Evolutionary conservation across 2,113 vertebrate species (phyloP).

Genomic region (Clarias macrocephalus): DNA sequence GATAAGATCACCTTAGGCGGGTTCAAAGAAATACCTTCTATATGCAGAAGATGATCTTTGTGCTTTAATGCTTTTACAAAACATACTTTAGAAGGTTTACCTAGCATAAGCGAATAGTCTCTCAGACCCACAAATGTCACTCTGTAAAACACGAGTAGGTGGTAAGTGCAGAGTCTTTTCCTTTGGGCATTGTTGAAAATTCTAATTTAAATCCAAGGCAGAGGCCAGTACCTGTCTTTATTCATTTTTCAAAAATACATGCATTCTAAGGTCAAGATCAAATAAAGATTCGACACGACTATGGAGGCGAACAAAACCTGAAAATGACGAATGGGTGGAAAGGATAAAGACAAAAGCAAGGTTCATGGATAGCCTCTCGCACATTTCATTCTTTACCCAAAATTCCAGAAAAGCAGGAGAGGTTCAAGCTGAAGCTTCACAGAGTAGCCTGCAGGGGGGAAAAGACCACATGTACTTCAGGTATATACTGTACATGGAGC

Average conservation of each 20-base stretch:
- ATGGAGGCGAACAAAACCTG: not conserved
- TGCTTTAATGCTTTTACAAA: not conserved
- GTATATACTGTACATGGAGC: constrained; percentile 3
- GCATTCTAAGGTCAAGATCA: not conserved
- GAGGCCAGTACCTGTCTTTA: not conserved
- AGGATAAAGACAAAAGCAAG: not conserved
- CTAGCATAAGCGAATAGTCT: not conserved
- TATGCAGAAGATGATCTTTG: not conserved
- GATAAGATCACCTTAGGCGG: not conserved
- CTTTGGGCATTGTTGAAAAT: not conserved
- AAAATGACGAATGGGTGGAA: not conserved
- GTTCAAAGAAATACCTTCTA: not conserved
- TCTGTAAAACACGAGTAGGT: not conserved
- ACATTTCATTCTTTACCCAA: not conserved
- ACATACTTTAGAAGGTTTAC: not conserved
- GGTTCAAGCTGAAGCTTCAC: constrained; percentile 5
- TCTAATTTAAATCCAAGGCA: not conserved
- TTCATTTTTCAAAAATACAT: not conserved
- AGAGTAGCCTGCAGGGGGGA: constrained; percentile 9
- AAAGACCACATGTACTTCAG: constrained; percentile 1
- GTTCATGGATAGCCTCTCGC: not conserved
- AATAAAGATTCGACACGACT: not conserved
- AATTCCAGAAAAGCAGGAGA: not conserved
- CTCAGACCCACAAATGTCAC: constrained; percentile 1
- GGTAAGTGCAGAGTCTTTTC: not conserved